Evolutionary conservation across 1,140 invertebrate species (phyloP).

Genomic region (Drosophila ogumai): DNA sequence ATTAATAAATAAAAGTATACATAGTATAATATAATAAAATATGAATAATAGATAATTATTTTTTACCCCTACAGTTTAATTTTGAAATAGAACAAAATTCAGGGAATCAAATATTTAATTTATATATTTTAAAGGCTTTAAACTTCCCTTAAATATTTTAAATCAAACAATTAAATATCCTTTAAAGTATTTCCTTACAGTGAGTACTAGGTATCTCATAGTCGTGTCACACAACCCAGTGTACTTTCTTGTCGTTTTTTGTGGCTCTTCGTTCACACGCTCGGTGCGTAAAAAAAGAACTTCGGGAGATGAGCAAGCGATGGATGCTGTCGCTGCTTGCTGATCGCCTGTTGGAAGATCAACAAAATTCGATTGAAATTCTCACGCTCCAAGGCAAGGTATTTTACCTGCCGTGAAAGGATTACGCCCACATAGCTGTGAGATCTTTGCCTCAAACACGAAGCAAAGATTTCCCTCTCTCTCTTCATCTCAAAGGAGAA

Average conservation of each 20-base stretch:
- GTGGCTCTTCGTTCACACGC: conserved; percentile 58
- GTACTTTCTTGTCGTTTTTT: conserved; percentile 17
- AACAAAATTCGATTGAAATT: conserved; percentile 56
- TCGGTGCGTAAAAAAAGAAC: conserved; percentile 24
- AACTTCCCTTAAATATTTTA: no score
- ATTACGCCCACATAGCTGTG: conserved; percentile 51
- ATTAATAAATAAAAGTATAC: no score
- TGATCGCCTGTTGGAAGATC: conserved; percentile 56
- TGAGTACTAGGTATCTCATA: neutral
- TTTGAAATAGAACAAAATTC: no score
- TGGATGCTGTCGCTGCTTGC: conserved; percentile 41
- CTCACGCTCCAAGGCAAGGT: conserved; percentile 49
- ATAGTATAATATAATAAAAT: no score
- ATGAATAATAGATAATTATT: no score
- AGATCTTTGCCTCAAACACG: conserved; percentile 3
- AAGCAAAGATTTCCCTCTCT: neutral
- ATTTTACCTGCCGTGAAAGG: conserved; percentile 55
- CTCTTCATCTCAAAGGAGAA: neutral
- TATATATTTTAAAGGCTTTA: no score
- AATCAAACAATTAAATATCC: no score
- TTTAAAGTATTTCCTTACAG: neutral
- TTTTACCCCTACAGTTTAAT: no score
- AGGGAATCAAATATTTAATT: no score
- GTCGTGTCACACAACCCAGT: neutral
- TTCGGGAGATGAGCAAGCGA: conserved; percentile 18